Base-by-base conservation (phyloP, 92 coral and sea anemone species). In the Palythoa grandiflora region DNA sequence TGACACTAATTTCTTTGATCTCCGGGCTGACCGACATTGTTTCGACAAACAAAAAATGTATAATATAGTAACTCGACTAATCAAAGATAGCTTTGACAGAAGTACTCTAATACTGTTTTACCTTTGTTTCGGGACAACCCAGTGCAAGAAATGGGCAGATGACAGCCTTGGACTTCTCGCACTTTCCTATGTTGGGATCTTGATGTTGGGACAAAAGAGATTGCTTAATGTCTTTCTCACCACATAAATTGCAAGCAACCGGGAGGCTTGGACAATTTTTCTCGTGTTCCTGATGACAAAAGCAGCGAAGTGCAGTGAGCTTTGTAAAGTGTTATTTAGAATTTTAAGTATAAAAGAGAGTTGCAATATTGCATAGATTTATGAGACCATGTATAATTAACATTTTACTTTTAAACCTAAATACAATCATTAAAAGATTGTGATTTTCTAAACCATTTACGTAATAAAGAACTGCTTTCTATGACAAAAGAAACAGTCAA, bases 101-200 rank as follows among this genome's bases (percentile, higher is more conserved):
- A 9, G 60, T 53, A 9, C 60, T 53, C 9, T 53, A 53, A 6
- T 53, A 9, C 14, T 9, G 60, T 53, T 28, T 63, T 61, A 90
- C 93, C 91, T 80, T 71, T 38, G 16, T 88, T 71, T 72, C 57
- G 36, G 28, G 61, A 75, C 93, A 90, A 16, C 93, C 93, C 5
- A 90, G 8, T 11, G 53, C 4, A 20, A 38, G 66, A 37, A 90
- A 90, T 21, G 90, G 90, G 50, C 93, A 90, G 1, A 55, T 19
- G 44, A 73, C 88, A 73, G 28, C 28, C 28, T 63, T 80, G 37
- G 88, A 60, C 7, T 78, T 90, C 37, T 87, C 84, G 12, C 93
- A 90, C 11, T 90, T 90, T 12, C 90, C 90, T 61, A 35, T 80
- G 35, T 66, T 81, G 39, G 92, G 87, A 79, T 90, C 92, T 39